These are phyloP conservation scores for Apomyelois bistriatella DNA, from an alignment of 2,888 invertebrate genomes.

Conservation along the genomic window DNA sequence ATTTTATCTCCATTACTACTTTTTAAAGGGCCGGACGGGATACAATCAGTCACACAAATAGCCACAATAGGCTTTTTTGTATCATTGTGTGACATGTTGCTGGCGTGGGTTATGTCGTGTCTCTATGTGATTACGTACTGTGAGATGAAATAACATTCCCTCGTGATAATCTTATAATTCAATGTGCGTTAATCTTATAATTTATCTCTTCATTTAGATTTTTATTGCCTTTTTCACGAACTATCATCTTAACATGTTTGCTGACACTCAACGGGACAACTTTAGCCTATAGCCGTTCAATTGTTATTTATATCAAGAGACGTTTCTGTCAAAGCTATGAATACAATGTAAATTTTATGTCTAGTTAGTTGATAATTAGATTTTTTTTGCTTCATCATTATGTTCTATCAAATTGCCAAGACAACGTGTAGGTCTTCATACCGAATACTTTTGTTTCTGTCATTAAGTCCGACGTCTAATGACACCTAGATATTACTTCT, in stretches of 20 bases:
- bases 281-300: too few species aligned
- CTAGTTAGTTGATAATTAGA: neutral
- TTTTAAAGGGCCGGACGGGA: conserved; percentile 43
- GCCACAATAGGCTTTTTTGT: conserved; percentile 24
- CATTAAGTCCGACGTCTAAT: neutral
- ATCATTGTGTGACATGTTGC: conserved; percentile 40
- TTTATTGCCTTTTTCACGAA: too few species aligned
- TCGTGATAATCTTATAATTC: neutral
- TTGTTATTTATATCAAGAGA: too few species aligned
- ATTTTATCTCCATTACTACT: neutral
- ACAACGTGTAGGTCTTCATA: neutral
- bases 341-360: too few species aligned
- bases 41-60: conserved; percentile 41
- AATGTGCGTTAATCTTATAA: too few species aligned
- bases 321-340: too few species aligned
- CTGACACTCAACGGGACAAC: too few species aligned
- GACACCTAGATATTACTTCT: conserved; percentile 26
- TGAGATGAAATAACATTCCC: conserved; percentile 16
- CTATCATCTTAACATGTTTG: too few species aligned
- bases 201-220: neutral
- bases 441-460: neutral
- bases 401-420: neutral
- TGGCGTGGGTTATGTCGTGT: conserved; percentile 9
- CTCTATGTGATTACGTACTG: neutral
- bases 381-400: neutral